Evolutionary conservation across 1,140 invertebrate species (phyloP), one percentile per base, ranked within the genome.

Genomic region (Drosophila ironensis): DNA sequence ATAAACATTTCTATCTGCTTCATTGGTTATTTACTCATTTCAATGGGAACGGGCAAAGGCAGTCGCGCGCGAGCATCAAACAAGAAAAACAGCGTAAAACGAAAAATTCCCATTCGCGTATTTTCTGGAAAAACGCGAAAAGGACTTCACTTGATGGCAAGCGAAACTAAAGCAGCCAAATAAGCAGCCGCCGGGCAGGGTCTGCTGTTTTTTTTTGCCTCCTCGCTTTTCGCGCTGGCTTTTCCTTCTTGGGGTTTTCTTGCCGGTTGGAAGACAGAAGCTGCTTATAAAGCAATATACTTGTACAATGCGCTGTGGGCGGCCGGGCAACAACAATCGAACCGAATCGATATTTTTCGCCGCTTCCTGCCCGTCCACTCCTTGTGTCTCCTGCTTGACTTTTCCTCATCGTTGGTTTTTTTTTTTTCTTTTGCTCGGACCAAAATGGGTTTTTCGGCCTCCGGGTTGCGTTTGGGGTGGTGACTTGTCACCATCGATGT

Each of bases 1-100:
- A 86, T 86, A 86, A 86, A 86, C 80, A 86, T 87, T 86, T 73
- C 80, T 86, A 86, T 86, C 80, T 86, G 80, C 80, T 86, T 72
- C 80, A 86, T 86, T 86, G 80, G 80, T 75, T 86, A 75, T 86
- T 86, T 86, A 76, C 61, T 61, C 47, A 40, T 82, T 72, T 52
- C 44, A 11, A 30, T n/a, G 8, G 16, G 14, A 19, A 14, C 37
- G 22, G 8, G n/a, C n/a, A n/a, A n/a, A 25, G 24, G 53, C 7
- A 14, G 44, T 12, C 12, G 19, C 42, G 27, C 42, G 27, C 7
- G 41, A 37, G 66, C 66, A 72, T 60, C 70, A 77, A 72, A 61
- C 80, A 78, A 72, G 73, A 76, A 82, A 77, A 82, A 82, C 63
- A 82, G 61, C 77, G 72, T 33, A 73, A 78, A 78, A 56, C 48